A percentile compares a stretch with the other conserved stretches of the same genome.
phyloP scores from a whole-genome alignment of 2,888 invertebrate genomes.

The Apamea epomidion region DNA sequence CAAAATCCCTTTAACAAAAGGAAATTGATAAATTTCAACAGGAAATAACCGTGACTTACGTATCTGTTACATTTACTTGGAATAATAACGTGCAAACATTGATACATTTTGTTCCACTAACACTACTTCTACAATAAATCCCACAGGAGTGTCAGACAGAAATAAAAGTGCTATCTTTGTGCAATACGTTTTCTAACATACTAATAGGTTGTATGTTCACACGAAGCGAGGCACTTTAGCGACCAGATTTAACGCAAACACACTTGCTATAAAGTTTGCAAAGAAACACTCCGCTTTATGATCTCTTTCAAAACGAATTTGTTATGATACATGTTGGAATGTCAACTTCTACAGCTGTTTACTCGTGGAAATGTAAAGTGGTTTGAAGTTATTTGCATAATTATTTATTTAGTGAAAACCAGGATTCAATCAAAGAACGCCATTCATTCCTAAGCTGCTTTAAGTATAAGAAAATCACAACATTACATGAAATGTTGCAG shows the following conservation, averaged over 20 bases:
- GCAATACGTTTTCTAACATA: constrained; percentile 77
- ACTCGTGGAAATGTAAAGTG: constrained; percentile 13
- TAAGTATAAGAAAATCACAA: background rate
- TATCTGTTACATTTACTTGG: constrained; percentile 31
- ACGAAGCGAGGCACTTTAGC: constrained; percentile 67
- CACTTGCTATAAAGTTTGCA: constrained; percentile 71
- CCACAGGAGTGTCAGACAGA: constrained; percentile 73
- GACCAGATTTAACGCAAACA: constrained; percentile 74
- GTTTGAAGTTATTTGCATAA: background rate
- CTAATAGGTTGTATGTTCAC: constrained; percentile 73
- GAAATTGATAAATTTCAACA: background rate
- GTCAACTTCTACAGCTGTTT: constrained; percentile 22
- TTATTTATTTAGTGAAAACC: background rate
- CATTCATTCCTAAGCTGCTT: background rate
- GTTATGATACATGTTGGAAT: constrained; percentile 30
- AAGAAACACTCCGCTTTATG: constrained; percentile 67
- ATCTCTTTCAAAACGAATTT: constrained; percentile 51
- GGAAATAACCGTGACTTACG: constrained; percentile 4
- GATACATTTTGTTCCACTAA: constrained; percentile 70
- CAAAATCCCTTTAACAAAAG: background rate
- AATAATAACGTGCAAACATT: constrained; percentile 60
- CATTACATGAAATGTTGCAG: background rate
- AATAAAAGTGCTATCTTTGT: constrained; percentile 81
- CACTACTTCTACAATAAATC: constrained; percentile 73
- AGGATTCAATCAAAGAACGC: background rate